Percentiles rank a stretch among this genome's conserved stretches.
These are phyloP conservation scores for Pangasianodon gigas DNA, from an alignment of 2,113 vertebrate species.

Conservation along the genomic window DNA sequence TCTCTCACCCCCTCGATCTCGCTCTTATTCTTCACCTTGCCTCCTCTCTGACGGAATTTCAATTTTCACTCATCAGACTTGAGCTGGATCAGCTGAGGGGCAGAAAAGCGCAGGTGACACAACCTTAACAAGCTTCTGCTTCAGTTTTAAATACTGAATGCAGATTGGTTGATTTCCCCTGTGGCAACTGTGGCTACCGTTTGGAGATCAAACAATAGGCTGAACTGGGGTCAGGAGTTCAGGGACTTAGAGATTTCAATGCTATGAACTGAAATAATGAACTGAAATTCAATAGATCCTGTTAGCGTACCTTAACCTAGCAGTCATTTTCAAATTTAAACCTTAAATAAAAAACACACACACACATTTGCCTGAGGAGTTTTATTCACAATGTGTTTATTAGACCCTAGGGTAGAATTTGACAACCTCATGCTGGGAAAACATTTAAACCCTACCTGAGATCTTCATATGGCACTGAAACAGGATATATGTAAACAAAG, in stretches of 20 bases:
- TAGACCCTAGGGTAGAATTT: neutral
- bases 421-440: neutral
- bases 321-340: neutral
- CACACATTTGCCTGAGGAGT: neutral
- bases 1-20: neutral
- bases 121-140: slow-evolving; percentile 34
- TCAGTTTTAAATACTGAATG: slow-evolving; percentile 28
- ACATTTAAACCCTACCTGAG: neutral
- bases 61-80: slow-evolving; percentile 37
- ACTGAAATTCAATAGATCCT: neutral
- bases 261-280: neutral
- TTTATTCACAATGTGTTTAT: neutral
- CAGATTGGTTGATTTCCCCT: slow-evolving; percentile 1
- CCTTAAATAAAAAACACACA: neutral
- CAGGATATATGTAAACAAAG: neutral
- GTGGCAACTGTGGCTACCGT: neutral
- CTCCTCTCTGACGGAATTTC: slow-evolving; percentile 33
- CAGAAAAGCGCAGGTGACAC: slow-evolving; percentile 43
- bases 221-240: neutral
- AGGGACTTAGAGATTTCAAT: slow-evolving; percentile 3
- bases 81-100: slow-evolving; percentile 29
- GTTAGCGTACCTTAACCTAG: neutral
- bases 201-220: neutral
- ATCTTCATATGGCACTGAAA: neutral
- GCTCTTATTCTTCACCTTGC: slow-evolving; percentile 6